A percentile compares a stretch with the other conserved stretches of the same genome.
phyloP scores from a whole-genome alignment of 2,888 invertebrate species.

The Junonia oenone region DNA sequence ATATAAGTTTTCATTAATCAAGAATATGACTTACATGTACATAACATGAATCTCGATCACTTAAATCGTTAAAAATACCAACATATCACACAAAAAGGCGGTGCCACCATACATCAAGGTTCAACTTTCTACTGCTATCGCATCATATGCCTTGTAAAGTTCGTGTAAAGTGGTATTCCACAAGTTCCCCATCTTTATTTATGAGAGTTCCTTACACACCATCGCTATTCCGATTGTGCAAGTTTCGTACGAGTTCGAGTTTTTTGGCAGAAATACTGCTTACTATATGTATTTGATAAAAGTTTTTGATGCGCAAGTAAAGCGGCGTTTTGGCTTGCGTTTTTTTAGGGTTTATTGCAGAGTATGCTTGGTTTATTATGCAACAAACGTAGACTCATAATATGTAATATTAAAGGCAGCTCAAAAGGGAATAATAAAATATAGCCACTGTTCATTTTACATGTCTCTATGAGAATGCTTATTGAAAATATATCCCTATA shows the following conservation, averaged over 20 bases:
- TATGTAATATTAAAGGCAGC: no score
- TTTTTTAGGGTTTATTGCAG: no score
- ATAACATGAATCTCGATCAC: background rate
- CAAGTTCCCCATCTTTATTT: conserved; percentile 60
- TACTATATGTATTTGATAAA: conserved; percentile 15
- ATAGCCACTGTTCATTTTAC: no score
- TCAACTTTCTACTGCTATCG: conserved; percentile 61
- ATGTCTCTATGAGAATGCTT: no score
- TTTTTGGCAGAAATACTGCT: conserved; percentile 28
- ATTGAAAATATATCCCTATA: no score
- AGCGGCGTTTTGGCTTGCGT: background rate
- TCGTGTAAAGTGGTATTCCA: conserved; percentile 42
- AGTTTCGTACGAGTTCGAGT: conserved; percentile 23
- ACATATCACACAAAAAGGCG: conserved; percentile 16
- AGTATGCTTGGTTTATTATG: no score
- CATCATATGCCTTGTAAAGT: conserved; percentile 52
- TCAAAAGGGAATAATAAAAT: no score
- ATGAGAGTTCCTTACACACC: conserved; percentile 57
- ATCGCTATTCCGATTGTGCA: conserved; percentile 35
- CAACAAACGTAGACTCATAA: no score
- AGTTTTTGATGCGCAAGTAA: conserved; percentile 11
- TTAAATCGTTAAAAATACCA: conserved; percentile 4
- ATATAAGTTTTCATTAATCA: no score
- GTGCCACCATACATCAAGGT: conserved; percentile 21
- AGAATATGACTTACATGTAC: background rate